Evolutionary conservation across 2,888 invertebrate species (phyloP).

Genomic region (Anticlea derivata): DNA sequence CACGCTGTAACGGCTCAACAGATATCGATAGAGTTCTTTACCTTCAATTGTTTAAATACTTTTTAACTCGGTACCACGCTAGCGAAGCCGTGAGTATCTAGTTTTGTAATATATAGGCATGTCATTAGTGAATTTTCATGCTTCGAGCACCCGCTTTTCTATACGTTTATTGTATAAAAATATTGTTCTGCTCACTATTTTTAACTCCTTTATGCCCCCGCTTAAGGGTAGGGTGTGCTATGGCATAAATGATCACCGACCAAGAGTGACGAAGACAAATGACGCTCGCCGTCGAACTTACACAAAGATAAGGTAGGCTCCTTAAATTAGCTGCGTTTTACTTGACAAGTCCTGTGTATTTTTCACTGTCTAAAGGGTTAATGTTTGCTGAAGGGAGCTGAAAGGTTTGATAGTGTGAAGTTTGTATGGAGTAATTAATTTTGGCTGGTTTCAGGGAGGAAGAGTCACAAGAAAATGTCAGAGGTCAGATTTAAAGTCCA

Average conservation of each 20-base stretch:
- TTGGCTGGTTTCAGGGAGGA: neutral
- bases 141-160: too few species aligned
- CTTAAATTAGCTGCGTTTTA: slow-evolving; percentile 81
- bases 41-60: too few species aligned
- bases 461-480: neutral
- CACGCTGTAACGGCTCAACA: too few species aligned
- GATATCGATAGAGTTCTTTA: too few species aligned
- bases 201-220: slow-evolving; percentile 45
- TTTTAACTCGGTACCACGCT: too few species aligned
- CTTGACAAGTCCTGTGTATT: slow-evolving; percentile 66
- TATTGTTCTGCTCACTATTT: slow-evolving; percentile 18
- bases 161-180: too few species aligned
- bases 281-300: slow-evolving; percentile 80
- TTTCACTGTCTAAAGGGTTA: slow-evolving; percentile 70
- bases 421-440: slow-evolving; percentile 28
- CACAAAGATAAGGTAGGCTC: slow-evolving; percentile 82
- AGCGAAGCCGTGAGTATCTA: too few species aligned
- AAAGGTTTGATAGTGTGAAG: slow-evolving; percentile 34
- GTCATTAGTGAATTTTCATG: too few species aligned
- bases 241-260: slow-evolving; percentile 84
- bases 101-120: too few species aligned
- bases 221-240: slow-evolving; percentile 83
- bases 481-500: too few species aligned
- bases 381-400: slow-evolving; percentile 38
- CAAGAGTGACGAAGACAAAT: slow-evolving; percentile 84